Base-by-base conservation (phyloP, 2,888 invertebrate species). In the Acanthopleura granulata region DNA sequence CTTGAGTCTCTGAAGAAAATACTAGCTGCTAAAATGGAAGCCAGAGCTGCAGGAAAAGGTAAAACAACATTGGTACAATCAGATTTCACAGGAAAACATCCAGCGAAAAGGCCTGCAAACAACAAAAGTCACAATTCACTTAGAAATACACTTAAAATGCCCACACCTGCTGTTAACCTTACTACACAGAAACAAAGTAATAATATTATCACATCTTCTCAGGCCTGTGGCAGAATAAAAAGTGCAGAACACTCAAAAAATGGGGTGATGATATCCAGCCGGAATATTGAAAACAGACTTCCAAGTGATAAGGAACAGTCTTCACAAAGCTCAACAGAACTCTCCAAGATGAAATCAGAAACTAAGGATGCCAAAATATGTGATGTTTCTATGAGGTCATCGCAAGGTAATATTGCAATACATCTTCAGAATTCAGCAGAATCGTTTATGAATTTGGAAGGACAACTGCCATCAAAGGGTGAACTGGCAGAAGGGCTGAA, bases 401-500 rank as follows among this genome's bases (percentile, higher is more conserved):
- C 57, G 6, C n/a, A n/a, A 12, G 22, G n/a, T 3, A 22, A 57
- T n/a, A 57, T 1, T 22, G 22, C 18, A 57, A 57, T 57, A 18
- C 57, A 57, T 12, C 18, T 22, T 22, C 40, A 40, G 40, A 40
- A 40, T 9, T 40, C 40, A 40, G 9, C 40, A 40, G 40, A 40
- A 3, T 40, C 40, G 3, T 40, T 40, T 40, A 40, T 40, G 9
- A 40, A 40, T 40, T 40, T 40, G 9, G 40, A 3, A 40, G 40
- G 40, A 40, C 40, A 40, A 40, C 6, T 66, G 12, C 66, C 29
- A 22, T 27, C 22, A 16, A 66, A 66, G 29, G 22, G 27, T 22
- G 66, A 66, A 6, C 29, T 66, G 66, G 66, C 66, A 6, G 29
- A 66, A 66, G 29, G 25, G 6, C 29, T 66, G 66, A 66, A 66